Conservation (phyloP, 2,888 invertebrate species). For the Cerceris rybyensis region DNA sequence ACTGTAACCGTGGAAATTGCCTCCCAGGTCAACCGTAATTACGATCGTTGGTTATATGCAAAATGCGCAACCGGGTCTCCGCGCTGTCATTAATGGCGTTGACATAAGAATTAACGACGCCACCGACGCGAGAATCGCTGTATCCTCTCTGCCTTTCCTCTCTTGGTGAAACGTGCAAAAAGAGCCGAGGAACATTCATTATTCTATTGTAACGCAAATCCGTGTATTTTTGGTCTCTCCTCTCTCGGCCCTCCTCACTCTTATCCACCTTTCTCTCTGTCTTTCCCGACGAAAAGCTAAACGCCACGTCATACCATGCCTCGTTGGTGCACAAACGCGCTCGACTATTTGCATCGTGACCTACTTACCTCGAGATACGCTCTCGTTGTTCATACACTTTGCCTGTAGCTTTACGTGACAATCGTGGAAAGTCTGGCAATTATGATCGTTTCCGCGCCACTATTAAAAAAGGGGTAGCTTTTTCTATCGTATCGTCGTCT, state of each 20-base stretch:
- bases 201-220: slow-evolving; percentile 54
- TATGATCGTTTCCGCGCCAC: slow-evolving; percentile 5
- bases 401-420: slow-evolving; percentile 37
- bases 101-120: slow-evolving; percentile 32
- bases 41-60: slow-evolving; percentile 61
- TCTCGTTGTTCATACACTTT: slow-evolving; percentile 51
- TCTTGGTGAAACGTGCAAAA: slow-evolving; percentile 34
- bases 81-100: slow-evolving; percentile 20
- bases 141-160: background rate
- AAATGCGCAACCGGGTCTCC: slow-evolving; percentile 16
- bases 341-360: slow-evolving; percentile 68
- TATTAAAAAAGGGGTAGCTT: no score
- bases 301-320: slow-evolving; percentile 33
- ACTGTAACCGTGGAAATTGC: slow-evolving; percentile 67
- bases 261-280: background rate
- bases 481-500: no score
- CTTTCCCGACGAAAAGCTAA: slow-evolving; percentile 35
- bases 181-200: slow-evolving; percentile 43
- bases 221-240: slow-evolving; percentile 55
- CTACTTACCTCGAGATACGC: slow-evolving; percentile 61
- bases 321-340: slow-evolving; percentile 52
- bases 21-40: slow-evolving; percentile 62
- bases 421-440: slow-evolving; percentile 28
- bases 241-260: slow-evolving; percentile 27
- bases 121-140: slow-evolving; percentile 1